phyloP scores from a whole-genome alignment of 2,888 invertebrate species.

The Brenthis ino region DNA sequence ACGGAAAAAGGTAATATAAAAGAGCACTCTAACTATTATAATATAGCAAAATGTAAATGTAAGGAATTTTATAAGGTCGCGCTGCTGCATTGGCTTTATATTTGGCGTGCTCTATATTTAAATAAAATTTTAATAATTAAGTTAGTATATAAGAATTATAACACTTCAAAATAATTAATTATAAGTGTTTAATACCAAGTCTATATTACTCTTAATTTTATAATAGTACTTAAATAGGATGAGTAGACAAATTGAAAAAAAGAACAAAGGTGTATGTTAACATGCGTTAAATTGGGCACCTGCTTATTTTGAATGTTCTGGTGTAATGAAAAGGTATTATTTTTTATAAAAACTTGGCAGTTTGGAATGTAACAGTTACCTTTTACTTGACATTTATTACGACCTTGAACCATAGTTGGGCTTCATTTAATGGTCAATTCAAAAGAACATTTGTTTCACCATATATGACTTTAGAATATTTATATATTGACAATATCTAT shows the following conservation, averaged over 20 bases:
- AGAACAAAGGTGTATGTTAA: neutral
- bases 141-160: too few relatives aligned
- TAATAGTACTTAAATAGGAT: too few relatives aligned
- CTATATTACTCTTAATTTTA: too few relatives aligned
- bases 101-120: too few relatives aligned
- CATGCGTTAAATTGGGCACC: constrained; percentile 1
- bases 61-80: too few relatives aligned
- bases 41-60: too few relatives aligned
- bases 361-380: neutral
- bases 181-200: too few relatives aligned
- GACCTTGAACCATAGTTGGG: constrained; percentile 5
- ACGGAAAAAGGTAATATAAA: too few relatives aligned
- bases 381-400: constrained; percentile 15
- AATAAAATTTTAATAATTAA: too few relatives aligned
- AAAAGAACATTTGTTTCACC: constrained; percentile 2
- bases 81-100: too few relatives aligned
- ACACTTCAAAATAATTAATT: too few relatives aligned
- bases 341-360: neutral
- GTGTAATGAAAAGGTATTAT: neutral
- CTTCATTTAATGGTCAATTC: neutral
- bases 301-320: constrained; percentile 13
- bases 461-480: neutral
- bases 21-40: too few relatives aligned
- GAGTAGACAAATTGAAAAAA: neutral
- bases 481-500: neutral